Base-by-base conservation (phyloP, 1,140 invertebrate genomes). In the Drosophila willistoni region DNA sequence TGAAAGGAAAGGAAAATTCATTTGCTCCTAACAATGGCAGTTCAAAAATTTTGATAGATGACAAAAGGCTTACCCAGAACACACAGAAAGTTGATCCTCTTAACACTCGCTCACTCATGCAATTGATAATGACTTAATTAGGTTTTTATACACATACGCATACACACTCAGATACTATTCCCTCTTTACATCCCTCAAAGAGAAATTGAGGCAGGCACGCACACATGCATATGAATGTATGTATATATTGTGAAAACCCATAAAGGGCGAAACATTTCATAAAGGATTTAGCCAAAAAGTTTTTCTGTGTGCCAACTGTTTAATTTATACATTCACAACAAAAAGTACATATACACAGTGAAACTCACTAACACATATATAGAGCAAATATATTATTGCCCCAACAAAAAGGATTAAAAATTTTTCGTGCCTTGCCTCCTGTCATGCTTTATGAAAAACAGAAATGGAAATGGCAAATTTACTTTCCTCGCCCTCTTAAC, bases 71-170 rank as follows among this genome's bases (percentile, higher is more conserved):
- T 22, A 51, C 41, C 29, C 19, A 51, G 47, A 10, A 13, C 36
- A 39, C 44, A 68, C 39, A 74, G 63, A n/a, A 9, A 22, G 25
- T 29, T 64, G 39, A 51, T 60, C 47, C 51, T 55, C 54, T 47
- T 10, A 39, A 34, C 61, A 25, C 56, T 44, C 76, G 66, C 54
- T 47, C 55, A 71, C 63, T 67, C 57, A 60, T 51, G 65, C 71
- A 81, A 89, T 89, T 89, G 84, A 84, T 89, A 89, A 89, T 89
- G 74, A 79, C 84, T 89, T 89, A 89, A 89, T 89, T 89, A 84
- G 76, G 77, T 79, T 87, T 86, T 51, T 54, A 63, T 54, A 61
- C 62, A 68, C 60, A 73, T 12, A 25, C 17, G 29, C 60, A 12
- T 3, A 19, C 44, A 19, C 44, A n/a, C 36, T 4, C 12, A 12